Evolutionary conservation across 2,888 invertebrate genomes (phyloP).

Genomic region (Epirrita christyi): DNA sequence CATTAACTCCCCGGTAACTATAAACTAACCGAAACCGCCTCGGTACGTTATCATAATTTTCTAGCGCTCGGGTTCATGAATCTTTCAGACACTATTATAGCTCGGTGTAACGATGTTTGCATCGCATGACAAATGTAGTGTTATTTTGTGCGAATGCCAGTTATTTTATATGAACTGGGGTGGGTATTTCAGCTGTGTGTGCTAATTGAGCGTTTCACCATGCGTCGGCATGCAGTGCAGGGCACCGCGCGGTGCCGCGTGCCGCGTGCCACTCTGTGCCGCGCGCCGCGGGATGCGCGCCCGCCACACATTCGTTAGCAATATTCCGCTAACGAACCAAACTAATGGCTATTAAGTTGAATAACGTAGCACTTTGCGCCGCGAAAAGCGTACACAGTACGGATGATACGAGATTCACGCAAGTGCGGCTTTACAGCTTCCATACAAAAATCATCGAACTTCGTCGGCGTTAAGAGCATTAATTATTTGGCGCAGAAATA

Average conservation of each 20-base stretch:
- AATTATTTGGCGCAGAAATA: constrained; percentile 12
- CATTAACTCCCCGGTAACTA: constrained; percentile 22
- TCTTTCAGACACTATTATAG: constrained; percentile 32
- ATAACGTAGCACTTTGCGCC: constrained; percentile 79
- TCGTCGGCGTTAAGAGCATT: constrained; percentile 25
- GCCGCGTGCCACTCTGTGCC: constrained; percentile 17
- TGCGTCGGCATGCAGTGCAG: constrained; percentile 44
- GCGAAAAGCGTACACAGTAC: constrained; percentile 62
- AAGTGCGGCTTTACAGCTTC: constrained; percentile 42
- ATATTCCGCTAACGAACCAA: constrained; percentile 83
- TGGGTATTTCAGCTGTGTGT: constrained; percentile 60
- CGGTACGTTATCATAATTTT: constrained; percentile 35
- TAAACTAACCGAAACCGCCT: constrained; percentile 25
- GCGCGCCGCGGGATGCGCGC: constrained; percentile 53
- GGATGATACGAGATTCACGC: constrained; percentile 56
- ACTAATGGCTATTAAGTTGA: constrained; percentile 83
- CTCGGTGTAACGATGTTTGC: constrained; percentile 32
- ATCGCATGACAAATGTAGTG: constrained; percentile 36
- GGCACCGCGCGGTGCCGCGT: constrained; percentile 1
- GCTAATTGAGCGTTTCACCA: constrained; percentile 78
- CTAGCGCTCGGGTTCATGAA: constrained; percentile 29
- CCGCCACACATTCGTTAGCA: constrained; percentile 80
- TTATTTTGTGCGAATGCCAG: constrained; percentile 41
- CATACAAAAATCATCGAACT: constrained; percentile 28
- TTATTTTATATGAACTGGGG: constrained; percentile 50